Evolutionary conservation across 2,888 invertebrate species (phyloP), one percentile per base, ranked within the genome.

Genomic region (Hydroisotoma schaefferi): DNA sequence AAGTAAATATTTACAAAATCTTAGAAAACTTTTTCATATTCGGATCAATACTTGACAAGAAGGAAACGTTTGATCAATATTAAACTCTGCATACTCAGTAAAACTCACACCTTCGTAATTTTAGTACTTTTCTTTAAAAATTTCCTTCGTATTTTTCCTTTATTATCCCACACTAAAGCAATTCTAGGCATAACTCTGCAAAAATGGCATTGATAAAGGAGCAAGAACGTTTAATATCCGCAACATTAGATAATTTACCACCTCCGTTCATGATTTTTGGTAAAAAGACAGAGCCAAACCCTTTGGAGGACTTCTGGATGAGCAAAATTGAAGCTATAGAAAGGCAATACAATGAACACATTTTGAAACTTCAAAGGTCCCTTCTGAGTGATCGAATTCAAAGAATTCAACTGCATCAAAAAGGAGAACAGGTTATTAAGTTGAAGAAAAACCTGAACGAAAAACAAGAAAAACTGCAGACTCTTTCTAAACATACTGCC

Each of bases 301-400:
- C 68, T 6, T 22, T 70, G 29, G 68, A 70, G 51, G 70, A 70
- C 46, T 70, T 64, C 59, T 70, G 70, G 70, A 68, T 68, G 64
- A 64, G 59, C 44, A 70, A 68, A 55, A 12, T 70, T 20, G 56
- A 61, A 0, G 55, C 55, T 27, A 65, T 70, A 10, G 70, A 70
- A 43, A 58, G 59, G 8, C 67, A 70, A 25, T 70, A 70, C 54
- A 68, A 70, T 38, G 47, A 59, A n/a, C 68, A 70, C 33, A 61
- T 70, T 54, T 47, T 56, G 2, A 63, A 65, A 4, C 33, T 70
- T n/a, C 62, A 70, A 55, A 51, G 63, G 52, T 47, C 62, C 8
- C 40, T 70, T 23, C 38, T 70, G 18, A 59, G 56, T 8, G 60
- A 61, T 10, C 47, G 62, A 38, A 52, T 64, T 22, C 37, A 54